Base-by-base conservation (phyloP, 2,888 invertebrate species). In the Drosophila quinaria region DNA sequence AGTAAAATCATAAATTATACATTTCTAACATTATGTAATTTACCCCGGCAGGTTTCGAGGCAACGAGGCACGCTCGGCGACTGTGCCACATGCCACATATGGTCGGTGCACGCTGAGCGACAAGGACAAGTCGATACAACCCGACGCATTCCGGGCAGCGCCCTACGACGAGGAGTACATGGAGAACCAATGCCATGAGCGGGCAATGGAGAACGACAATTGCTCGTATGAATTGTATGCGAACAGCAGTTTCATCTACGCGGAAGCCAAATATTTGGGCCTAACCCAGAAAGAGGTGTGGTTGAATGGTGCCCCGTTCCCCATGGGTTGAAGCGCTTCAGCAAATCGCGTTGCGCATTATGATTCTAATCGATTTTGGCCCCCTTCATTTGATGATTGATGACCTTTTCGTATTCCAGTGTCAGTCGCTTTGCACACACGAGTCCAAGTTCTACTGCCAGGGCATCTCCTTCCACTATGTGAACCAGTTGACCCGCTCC, bases 221-320 rank as follows among this genome's bases (percentile, higher is more conserved):
- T 96, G 96, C 91, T 95, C 96, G 0, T 96, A 96, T 85, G 96
- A 96, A 90, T 95, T 96, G 91, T 96, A 95, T 91, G 94, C 94
- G 74, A 95, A 96, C 88, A 94, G 95, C 81, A 94, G 95, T 17
- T 92, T 96, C 81, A 94, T 94, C 74, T 96, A 96, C 90, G 94
- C 93, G 81, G 93, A 93, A 89, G 81, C 90, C 76, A 89, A 88
- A 86, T 90, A 91, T 78, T 74, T 81, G 71, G 93, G 92, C 67
- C 87, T 93, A 73, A 88, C 90, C 80, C 92, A 92, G 66, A 92
- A 91, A 89, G 92, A 92, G 92, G 92, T 93, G 87, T 63, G 87
- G 19, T 19, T 1, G 19, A 1, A 19, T 2, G n/a, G 22, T 22
- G 22, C 22, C 22, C 22, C 22, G 4, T 22, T 22, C 29, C 80